Evolutionary conservation across 2,113 vertebrate genomes (phyloP).

Genomic region (Calypte anna): DNA sequence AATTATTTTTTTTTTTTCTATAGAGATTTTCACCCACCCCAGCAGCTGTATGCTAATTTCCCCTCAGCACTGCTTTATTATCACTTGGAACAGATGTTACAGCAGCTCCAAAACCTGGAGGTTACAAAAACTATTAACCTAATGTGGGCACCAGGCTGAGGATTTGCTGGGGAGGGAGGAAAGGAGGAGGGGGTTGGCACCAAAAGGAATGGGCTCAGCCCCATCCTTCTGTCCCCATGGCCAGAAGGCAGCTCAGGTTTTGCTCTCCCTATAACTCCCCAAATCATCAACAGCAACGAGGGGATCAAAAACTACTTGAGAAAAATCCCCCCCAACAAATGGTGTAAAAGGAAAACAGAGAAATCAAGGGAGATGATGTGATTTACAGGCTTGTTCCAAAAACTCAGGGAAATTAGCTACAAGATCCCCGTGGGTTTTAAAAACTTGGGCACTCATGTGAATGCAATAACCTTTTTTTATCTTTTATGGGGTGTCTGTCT

Average conservation of each 20-base stretch:
- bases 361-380: background rate
- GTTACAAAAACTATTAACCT: slow-evolving; percentile 65
- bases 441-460: background rate
- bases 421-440: accelerated
- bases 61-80: slow-evolving; percentile 36
- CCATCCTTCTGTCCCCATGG: background rate
- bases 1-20: background rate
- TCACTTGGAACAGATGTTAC: slow-evolving; percentile 61
- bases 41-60: slow-evolving; percentile 68
- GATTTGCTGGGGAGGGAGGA: background rate
- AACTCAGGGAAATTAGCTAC: background rate
- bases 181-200: background rate
- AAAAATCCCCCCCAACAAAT: background rate
- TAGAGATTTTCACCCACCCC: background rate
- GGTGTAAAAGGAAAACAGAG: accelerated
- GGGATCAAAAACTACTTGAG: accelerated
- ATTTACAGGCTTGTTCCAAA: background rate
- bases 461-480: background rate
- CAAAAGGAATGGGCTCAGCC: background rate
- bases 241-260: background rate
- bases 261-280: background rate
- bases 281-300: accelerated
- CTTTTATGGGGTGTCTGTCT: background rate
- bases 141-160: background rate
- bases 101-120: slow-evolving; percentile 43